Conservation (phyloP, 2,888 invertebrate species). For the Oxystoma pomonae region DNA sequence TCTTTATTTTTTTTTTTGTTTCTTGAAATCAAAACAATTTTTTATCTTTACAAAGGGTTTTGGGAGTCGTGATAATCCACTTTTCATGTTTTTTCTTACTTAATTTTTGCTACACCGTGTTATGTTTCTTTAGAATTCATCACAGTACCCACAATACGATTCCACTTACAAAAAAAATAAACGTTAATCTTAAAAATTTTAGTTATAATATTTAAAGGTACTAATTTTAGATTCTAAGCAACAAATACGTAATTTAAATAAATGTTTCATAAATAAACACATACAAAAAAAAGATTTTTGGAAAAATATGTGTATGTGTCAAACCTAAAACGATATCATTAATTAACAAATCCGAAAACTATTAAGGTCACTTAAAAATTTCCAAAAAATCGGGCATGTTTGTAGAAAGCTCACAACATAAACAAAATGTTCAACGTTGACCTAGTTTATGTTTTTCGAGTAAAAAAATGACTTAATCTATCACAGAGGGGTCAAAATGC, state of each 20-base stretch:
- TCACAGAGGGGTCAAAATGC: conserved; percentile 31
- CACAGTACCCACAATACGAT: conserved; percentile 46
- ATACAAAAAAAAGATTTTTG: not conserved
- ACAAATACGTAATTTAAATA: not conserved
- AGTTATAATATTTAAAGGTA: not conserved
- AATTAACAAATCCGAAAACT: not conserved
- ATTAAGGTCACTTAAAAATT: conserved; percentile 2
- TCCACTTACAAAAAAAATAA: conserved; percentile 20
- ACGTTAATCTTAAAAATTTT: conserved; percentile 18
- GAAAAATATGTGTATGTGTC: too few species aligned
- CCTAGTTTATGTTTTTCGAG: conserved; percentile 9
- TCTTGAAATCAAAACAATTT: conserved; percentile 44
- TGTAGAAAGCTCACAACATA: not conserved
- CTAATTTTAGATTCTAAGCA: not conserved
- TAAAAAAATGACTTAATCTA: conserved; percentile 27
- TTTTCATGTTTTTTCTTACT: conserved; percentile 31
- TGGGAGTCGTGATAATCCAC: conserved; percentile 43
- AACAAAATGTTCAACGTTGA: conserved; percentile 6
- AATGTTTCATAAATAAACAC: not conserved
- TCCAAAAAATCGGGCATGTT: not conserved
- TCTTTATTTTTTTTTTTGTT: conserved; percentile 41
- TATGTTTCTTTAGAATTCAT: conserved; percentile 41
- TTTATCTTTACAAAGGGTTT: conserved; percentile 43
- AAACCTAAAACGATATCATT: too few species aligned
- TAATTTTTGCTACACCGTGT: not conserved